phyloP scores from a whole-genome alignment of 2,888 invertebrate species.

The Venustoraphidia nigricollis region DNA sequence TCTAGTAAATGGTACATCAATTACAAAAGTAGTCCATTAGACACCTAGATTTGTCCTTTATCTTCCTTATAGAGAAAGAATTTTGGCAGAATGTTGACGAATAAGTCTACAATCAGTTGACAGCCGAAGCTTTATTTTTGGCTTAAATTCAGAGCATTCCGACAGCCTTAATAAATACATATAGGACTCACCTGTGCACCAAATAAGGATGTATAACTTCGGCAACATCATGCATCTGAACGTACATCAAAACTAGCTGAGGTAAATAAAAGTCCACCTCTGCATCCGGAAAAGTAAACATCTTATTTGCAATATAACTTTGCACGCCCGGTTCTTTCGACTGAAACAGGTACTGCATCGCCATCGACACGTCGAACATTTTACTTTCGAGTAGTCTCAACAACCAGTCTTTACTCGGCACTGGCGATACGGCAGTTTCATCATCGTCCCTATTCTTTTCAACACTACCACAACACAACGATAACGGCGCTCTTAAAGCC shows the following conservation, averaged over 20 bases:
- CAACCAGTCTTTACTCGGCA: slow-evolving; percentile 46
- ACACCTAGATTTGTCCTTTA: too few species aligned
- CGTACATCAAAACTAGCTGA: slow-evolving; percentile 95
- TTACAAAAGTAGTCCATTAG: too few species aligned
- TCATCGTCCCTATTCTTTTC: slow-evolving; percentile 5
- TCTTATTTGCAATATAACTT: slow-evolving; percentile 92
- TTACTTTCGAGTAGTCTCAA: slow-evolving; percentile 92
- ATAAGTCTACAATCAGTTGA: too few species aligned
- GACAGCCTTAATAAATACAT: background rate
- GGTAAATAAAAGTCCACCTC: slow-evolving; percentile 97
- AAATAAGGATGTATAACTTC: slow-evolving; percentile 80
- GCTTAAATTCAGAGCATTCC: too few species aligned
- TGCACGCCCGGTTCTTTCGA: slow-evolving; percentile 97
- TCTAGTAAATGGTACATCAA: too few species aligned
- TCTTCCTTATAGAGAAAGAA: too few species aligned
- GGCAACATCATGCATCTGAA: slow-evolving; percentile 94
- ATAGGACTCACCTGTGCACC: slow-evolving; percentile 47
- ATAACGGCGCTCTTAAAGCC: slow-evolving; percentile 20
- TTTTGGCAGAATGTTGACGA: too few species aligned
- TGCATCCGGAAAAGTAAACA: slow-evolving; percentile 83
- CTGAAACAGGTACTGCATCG: slow-evolving; percentile 93
- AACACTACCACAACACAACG: slow-evolving; percentile 24
- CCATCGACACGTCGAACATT: slow-evolving; percentile 96
- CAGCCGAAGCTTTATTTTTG: too few species aligned
- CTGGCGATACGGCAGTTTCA: slow-evolving; percentile 8